Conservation (phyloP, 2,888 invertebrate genomes). For the Agriopis aurantiaria region DNA sequence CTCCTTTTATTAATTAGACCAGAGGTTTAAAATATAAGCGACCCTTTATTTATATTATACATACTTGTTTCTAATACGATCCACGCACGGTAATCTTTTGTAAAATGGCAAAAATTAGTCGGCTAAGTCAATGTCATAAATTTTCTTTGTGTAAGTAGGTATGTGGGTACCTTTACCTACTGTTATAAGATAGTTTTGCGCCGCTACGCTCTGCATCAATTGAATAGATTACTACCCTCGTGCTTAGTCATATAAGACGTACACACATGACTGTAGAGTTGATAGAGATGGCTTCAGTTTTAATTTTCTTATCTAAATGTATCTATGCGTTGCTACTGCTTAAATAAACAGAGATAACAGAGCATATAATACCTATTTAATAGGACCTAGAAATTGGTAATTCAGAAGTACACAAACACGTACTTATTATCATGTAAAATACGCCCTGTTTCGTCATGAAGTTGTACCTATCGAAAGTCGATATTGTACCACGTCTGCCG, state of each 20-base stretch:
- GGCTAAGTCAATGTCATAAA: background rate
- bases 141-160: background rate
- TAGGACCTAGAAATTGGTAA: too few species aligned
- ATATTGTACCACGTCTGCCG: background rate
- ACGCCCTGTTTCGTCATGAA: slow-evolving; percentile 1
- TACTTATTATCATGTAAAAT: background rate
- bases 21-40: slow-evolving; percentile 39
- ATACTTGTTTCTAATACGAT: slow-evolving; percentile 19
- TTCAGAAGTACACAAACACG: background rate
- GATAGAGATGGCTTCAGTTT: background rate
- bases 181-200: too few species aligned
- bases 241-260: too few species aligned
- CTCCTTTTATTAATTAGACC: slow-evolving; percentile 47
- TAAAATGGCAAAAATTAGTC: background rate
- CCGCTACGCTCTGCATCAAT: too few species aligned
- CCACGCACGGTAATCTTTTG: background rate
- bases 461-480: slow-evolving; percentile 7
- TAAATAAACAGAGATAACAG: background rate
- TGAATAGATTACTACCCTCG: too few species aligned
- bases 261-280: background rate
- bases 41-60: slow-evolving; percentile 12
- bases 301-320: background rate
- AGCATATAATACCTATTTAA: background rate
- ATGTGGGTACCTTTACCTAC: too few species aligned
- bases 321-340: background rate